Conservation (phyloP, 2,113 vertebrate genomes). For the Reinhardtius hippoglossoides region DNA sequence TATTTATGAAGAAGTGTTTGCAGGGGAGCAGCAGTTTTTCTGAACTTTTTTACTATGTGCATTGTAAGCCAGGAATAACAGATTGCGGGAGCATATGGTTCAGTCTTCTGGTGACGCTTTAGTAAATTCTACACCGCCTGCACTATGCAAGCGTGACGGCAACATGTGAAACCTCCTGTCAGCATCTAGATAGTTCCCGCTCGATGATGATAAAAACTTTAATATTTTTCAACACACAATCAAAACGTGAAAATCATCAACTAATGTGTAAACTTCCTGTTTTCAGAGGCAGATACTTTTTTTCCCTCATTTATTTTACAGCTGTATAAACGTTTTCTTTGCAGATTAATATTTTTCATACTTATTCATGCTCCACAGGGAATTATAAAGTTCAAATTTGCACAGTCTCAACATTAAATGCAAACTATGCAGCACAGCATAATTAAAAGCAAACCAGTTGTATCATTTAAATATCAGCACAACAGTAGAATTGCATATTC, state of each 20-base stretch:
- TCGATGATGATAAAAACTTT: not conserved
- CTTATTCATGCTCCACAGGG: not conserved
- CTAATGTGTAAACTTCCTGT: too few relatives aligned
- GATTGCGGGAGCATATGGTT: constrained; percentile 57
- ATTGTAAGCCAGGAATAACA: constrained; percentile 9
- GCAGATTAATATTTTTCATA: not conserved
- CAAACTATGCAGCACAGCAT: not conserved
- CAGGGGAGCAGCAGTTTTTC: not conserved
- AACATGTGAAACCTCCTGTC: constrained; percentile 5
- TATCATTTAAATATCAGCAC: not conserved
- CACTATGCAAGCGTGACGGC: constrained; percentile 28
- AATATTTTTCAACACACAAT: too few relatives aligned
- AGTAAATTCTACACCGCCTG: constrained; percentile 21
- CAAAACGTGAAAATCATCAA: not conserved
- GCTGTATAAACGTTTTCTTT: not conserved
- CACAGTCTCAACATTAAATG: not conserved
- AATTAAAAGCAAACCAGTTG: not conserved
- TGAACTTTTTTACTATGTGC: not conserved
- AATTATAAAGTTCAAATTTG: not conserved
- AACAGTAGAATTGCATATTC: not conserved
- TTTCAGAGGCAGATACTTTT: too few relatives aligned
- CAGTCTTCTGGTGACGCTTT: constrained; percentile 19
- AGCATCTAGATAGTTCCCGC: not conserved
- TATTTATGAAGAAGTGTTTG: constrained; percentile 9
- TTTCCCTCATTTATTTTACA: too few relatives aligned